Evolutionary conservation across 2,113 vertebrate species (phyloP), one percentile per base, ranked within the genome.

Genomic region (Cryptomyrus ogoouensis): DNA sequence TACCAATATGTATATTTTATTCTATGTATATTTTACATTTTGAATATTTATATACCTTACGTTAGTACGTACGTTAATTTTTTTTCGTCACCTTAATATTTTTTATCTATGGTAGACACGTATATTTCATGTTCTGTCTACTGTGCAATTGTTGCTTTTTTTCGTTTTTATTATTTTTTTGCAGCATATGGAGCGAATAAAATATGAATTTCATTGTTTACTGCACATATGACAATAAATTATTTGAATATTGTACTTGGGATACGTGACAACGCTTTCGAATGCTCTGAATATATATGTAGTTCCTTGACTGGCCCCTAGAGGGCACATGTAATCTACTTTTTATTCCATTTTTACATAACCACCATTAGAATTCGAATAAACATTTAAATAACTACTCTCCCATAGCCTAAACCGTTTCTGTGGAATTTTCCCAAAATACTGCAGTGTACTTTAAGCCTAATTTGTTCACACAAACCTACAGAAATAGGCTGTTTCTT

Each of bases 301-400:
- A 62, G 35, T 88, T 24, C 87, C 35, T 44, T 88, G 5, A 5
- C 39, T 46, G 39, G 56, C 56, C 87, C 5, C 87, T 62, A 88
- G 87, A 44, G 87, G 87, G 87, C 87, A 88, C 50, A 88, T 46
- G 58, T 58, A 88, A 66, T 66, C 17, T 21, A 46, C 42, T 44
- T 66, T 44, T 5, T 24, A 42, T 47, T 88, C 31, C 3, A 56
- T 58, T 42, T 39, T 56, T 46, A 44, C 56, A 7, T 46, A n/a
- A 49, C 39, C 8, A 24, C 44, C 21, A 24, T 49, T 10, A 85
- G 5, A 85, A 85, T 85, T n/a, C 35, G n/a, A 42, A 80, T 80
- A 80, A 42, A 42, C 35, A 15, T 35, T 77, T 19, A 39, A 80
- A 42, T 80, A 77, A 77, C 9, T 77, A 42, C 74, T 80, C 74